phyloP scores from a whole-genome alignment of 2,797 vertebrate species.

The Lithobates pipiens region DNA sequence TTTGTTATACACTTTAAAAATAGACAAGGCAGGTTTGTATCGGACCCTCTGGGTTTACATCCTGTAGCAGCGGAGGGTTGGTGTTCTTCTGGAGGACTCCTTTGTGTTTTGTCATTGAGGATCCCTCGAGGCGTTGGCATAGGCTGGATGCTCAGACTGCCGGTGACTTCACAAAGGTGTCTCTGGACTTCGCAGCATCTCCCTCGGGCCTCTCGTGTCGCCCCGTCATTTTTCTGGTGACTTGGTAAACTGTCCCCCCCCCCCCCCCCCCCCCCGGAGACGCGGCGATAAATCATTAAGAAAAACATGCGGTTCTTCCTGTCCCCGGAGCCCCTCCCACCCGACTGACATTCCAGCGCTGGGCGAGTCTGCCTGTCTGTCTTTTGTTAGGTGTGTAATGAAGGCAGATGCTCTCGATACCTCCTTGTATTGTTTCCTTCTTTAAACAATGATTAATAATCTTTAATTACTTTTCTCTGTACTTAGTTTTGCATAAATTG shows the following conservation, averaged over 20 bases:
- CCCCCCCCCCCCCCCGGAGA: too few relatives aligned
- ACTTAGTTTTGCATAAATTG: too few relatives aligned
- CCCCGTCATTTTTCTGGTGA: background rate
- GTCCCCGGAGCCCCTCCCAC: background rate
- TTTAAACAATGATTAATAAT: background rate
- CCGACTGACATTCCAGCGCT: background rate
- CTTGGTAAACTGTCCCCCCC: background rate
- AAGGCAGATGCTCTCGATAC: too few relatives aligned
- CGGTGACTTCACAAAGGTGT: background rate
- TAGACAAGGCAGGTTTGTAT: too few relatives aligned
- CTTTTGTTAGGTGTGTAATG: background rate
- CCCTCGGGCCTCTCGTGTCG: background rate
- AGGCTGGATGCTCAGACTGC: background rate
- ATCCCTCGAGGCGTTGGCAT: background rate
- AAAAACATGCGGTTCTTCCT: conserved; percentile 6
- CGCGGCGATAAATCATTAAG: background rate
- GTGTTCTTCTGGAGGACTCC: too few relatives aligned
- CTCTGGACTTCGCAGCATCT: background rate
- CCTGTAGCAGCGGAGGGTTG: too few relatives aligned
- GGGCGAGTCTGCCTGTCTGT: conserved; percentile 18
- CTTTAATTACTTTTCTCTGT: background rate
- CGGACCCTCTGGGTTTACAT: too few relatives aligned
- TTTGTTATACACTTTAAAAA: too few relatives aligned
- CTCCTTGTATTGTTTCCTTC: background rate
- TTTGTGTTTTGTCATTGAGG: background rate